Base-by-base conservation (phyloP, 2,113 vertebrate species). In the Zeus faber region DNA sequence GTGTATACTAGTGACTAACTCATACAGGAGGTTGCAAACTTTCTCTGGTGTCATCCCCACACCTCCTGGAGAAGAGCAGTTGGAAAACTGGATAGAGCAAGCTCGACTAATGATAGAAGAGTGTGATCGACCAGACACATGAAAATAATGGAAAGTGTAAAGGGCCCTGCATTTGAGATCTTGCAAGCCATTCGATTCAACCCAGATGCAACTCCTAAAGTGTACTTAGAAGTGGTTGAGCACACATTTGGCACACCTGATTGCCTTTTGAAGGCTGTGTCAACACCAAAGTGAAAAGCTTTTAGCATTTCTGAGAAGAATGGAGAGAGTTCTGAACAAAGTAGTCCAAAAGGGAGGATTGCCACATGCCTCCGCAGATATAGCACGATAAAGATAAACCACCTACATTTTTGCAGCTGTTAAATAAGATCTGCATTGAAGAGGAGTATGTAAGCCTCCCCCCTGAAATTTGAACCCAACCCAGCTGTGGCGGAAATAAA, bases 401-500 rank as follows among this genome's bases (percentile, higher is more conserved):
- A 3, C 62, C 54, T 10, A 58, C 62, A 18, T 65, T 65, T 49
- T 27, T 65, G 1, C 37, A 65, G 48, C 26, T 65, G 5, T 6
- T 65, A n/a, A 57, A 44, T n/a, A 53, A 65, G 24, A 65, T 65
- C 41, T 16, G 54, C 2, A 14, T 13, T 11, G 62, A 65, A 24
- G 54, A 65, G 14, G 54, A 65, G 26, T 56, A 65, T 25, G 62
- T 57, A 26, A 16, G 31, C 11, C n/a, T n/a, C 57, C 62, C n/a
- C 39, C 53, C 20, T 24, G 37, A 11, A 54, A 54, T 18, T 14
- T 62, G n/a, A 49, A 49, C 39, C 58, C 58, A 17, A 25, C 29
- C 13, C 13, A 3, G 14, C 22, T 1, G 46, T 25, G 4, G 6
- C 11, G 1, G 24, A 48, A 48, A 14, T 48, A 8, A 25, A n/a